Percentiles rank a stretch among this genome's conserved stretches.
phyloP scores from a whole-genome alignment of 2,888 invertebrate species.

The Stomorhina lunata region DNA sequence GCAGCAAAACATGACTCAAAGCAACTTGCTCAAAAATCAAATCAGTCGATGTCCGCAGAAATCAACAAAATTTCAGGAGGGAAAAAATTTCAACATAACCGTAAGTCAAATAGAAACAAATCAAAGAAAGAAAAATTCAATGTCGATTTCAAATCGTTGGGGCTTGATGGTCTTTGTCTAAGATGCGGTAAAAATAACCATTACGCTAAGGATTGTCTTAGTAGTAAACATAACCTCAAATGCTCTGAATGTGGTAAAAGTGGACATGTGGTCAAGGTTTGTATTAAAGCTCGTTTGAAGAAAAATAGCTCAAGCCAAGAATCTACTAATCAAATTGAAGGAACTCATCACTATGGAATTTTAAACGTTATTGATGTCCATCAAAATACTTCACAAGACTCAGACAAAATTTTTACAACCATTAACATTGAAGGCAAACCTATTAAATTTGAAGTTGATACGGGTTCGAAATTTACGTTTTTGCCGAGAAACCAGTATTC shows the following conservation, averaged over 20 bases:
- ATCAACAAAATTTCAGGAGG: constrained; percentile 34
- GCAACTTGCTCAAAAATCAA: constrained; percentile 18
- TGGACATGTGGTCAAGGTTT: constrained; percentile 28
- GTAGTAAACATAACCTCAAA: constrained; percentile 31
- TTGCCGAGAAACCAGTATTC: constrained; percentile 1
- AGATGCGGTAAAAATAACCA: constrained; percentile 43
- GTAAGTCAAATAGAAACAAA: too few species aligned
- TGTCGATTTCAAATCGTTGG: constrained; percentile 27
- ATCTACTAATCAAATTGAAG: constrained; percentile 14
- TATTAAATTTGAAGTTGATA: constrained; percentile 19
- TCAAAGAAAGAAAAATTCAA: too few species aligned
- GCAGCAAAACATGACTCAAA: constrained; percentile 47
- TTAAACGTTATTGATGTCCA: constrained; percentile 7
- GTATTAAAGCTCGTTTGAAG: constrained; percentile 30
- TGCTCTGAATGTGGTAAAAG: constrained; percentile 32
- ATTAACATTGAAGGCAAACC: constrained; percentile 38
- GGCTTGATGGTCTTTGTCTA: constrained; percentile 8
- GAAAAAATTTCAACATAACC: too few species aligned
- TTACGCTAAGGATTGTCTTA: constrained; percentile 36
- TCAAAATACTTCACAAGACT: neutral
- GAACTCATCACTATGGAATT: constrained; percentile 4
- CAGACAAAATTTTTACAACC: constrained; percentile 13
- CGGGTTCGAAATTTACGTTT: constrained; percentile 31
- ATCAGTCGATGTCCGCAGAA: neutral
- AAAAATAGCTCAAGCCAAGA: neutral